Base-by-base conservation (phyloP, 2,888 invertebrate species). In the Dryocosmus kuriphilus region DNA sequence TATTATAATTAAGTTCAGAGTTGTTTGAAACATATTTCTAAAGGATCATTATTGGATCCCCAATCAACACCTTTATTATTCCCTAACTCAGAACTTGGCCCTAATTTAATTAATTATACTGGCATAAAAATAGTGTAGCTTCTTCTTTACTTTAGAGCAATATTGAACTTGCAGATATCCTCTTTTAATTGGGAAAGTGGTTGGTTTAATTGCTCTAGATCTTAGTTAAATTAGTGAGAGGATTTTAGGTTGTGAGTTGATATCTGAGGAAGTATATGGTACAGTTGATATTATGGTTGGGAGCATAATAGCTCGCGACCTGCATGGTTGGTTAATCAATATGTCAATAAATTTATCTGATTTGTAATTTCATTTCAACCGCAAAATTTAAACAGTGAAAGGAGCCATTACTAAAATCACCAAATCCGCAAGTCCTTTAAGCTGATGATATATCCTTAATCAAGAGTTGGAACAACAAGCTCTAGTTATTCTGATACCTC, bases 281-380 rank as follows among this genome's bases (percentile, higher is more conserved):
- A 32, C 27, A 46, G 71, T 71, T 46, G 30, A 30, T 71, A 65
- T 38, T 63, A 19, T 35, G n/a, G 11, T 19, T 71, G 30, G n/a
- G 30, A 71, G 51, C 30, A 46, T 71, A 71, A 71, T 71, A 51
- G 71, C 51, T 71, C 32, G n/a, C 14, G 71, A 71, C 71, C 71
- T 71, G 71, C 14, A 71, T 71, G 71, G 71, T n/a, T 32, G 71
- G 51, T 71, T 71, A 32, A 71, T 71, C 71, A 71, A 55, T 51
- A 55, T 71, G 71, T 71, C 71, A 51, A 71, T 71, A 71, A 71
- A 71, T 71, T 71, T 71, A 55, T 55, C 71, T 71, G 51, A 51
- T 46, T 30, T 32, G 14, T 71, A 71, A 71, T 71, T 71, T 22
- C 22, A 71, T 71, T 71, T 32, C 71, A 51, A 71, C 71, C 71